Conservation (phyloP, 2,113 vertebrate genomes). For the Coreoperca whiteheadi region DNA sequence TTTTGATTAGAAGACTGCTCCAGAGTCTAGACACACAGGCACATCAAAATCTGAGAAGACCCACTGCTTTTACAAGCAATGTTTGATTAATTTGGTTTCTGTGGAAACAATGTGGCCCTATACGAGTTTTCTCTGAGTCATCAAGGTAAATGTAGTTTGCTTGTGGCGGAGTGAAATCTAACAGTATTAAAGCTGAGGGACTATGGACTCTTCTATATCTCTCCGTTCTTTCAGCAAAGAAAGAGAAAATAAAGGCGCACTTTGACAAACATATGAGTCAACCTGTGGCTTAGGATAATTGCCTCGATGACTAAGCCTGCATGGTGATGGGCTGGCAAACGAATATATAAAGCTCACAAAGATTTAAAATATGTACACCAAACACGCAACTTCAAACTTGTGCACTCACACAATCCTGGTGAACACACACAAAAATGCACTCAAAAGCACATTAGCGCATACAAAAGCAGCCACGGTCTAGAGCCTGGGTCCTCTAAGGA, state of each 20-base stretch:
- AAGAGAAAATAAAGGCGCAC: conserved; percentile 49
- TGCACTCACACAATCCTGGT: conserved; percentile 29
- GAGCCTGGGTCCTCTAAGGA: conserved; percentile 48
- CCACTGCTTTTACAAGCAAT: neutral
- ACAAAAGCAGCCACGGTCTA: conserved; percentile 34
- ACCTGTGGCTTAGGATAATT: conserved; percentile 81
- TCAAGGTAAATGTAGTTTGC: conserved; percentile 47
- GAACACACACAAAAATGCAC: neutral
- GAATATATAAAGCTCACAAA: conserved; percentile 51
- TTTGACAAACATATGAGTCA: conserved; percentile 85
- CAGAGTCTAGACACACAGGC: conserved; percentile 21
- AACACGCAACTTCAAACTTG: conserved; percentile 43
- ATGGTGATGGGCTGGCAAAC: conserved; percentile 60
- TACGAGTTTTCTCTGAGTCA: conserved; percentile 36
- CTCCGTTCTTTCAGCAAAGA: conserved; percentile 34
- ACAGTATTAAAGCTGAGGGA: conserved; percentile 19
- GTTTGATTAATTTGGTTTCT: conserved; percentile 43
- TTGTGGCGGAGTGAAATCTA: conserved; percentile 38
- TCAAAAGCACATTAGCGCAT: conserved; percentile 27
- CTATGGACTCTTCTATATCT: conserved; percentile 15
- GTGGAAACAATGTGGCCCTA: conserved; percentile 35
- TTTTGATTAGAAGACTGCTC: neutral
- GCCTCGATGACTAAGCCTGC: conserved; percentile 79
- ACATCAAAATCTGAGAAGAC: conserved; percentile 7
- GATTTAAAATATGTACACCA: conserved; percentile 59